These are phyloP conservation scores for Chrysotoxum bicinctum DNA, from an alignment of 2,888 invertebrate genomes.

Conservation along the genomic window DNA sequence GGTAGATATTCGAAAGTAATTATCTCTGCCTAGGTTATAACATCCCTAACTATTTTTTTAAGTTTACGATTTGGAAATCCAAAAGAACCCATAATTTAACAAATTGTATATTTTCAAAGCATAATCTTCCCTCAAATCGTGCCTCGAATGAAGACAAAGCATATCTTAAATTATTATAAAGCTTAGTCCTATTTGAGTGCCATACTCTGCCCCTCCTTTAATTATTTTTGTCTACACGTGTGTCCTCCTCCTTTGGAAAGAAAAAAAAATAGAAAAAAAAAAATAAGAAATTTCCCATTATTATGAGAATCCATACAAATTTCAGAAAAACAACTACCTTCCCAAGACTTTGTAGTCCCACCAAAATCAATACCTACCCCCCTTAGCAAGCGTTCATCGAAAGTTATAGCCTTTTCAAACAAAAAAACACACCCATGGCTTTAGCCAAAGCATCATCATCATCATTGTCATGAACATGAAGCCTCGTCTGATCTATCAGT, in stretches of 20 bases:
- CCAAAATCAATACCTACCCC: slow-evolving; percentile 26
- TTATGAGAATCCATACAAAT: slow-evolving; percentile 20
- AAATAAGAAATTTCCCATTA: neutral
- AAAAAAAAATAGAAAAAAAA: neutral
- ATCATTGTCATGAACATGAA: slow-evolving; percentile 5
- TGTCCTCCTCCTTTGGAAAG: neutral
- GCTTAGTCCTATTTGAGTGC: neutral
- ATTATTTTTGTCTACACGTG: slow-evolving; percentile 4
- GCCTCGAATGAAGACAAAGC: neutral
- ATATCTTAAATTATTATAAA: neutral
- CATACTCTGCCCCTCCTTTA: neutral
- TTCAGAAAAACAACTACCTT: slow-evolving; percentile 5
- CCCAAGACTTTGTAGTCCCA: neutral
- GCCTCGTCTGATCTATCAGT: slow-evolving; percentile 54
- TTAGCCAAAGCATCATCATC: slow-evolving; percentile 22
- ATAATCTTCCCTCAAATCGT: neutral
- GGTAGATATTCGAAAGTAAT: too few species aligned
- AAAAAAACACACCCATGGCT: slow-evolving; percentile 12
- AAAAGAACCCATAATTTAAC: neutral
- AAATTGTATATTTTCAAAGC: neutral
- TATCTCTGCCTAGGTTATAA: too few species aligned
- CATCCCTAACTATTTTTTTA: neutral
- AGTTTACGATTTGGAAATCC: neutral
- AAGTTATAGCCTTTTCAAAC: slow-evolving; percentile 2
- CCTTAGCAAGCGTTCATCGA: neutral